These are phyloP conservation scores for Smutsia gigantea DNA, from an alignment of 2,797 vertebrate genomes.

Conservation along the genomic window DNA sequence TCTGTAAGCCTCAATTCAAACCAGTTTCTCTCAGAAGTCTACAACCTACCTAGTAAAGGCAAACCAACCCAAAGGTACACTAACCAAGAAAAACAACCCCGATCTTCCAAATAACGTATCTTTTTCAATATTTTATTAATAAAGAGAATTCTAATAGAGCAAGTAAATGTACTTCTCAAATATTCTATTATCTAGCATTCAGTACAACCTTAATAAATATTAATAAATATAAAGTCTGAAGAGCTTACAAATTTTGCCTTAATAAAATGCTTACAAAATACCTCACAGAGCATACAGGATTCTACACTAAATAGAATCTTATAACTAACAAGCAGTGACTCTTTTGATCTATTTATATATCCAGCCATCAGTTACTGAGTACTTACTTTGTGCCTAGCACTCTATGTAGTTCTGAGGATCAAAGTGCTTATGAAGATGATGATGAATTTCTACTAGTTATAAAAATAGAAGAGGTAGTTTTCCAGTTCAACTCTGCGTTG, in stretches of 20 bases:
- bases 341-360: constrained; percentile 21
- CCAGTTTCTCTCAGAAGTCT: neutral
- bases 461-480: constrained; percentile 27
- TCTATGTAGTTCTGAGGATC: neutral
- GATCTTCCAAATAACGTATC: neutral
- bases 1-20: neutral
- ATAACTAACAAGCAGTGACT: neutral
- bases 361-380: neutral
- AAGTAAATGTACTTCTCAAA: constrained; percentile 21
- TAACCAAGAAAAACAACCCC: neutral
- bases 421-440: neutral
- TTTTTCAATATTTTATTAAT: constrained; percentile 43
- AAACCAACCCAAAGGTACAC: neutral
- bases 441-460: constrained; percentile 31
- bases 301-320: constrained; percentile 33
- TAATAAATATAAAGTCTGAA: constrained; percentile 16
- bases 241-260: constrained; percentile 33
- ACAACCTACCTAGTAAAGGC: neutral
- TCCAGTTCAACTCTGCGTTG: neutral
- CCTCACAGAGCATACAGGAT: constrained; percentile 39
- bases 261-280: constrained; percentile 40
- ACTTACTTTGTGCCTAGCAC: constrained; percentile 1
- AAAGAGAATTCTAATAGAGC: constrained; percentile 14
- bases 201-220: neutral
- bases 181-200: constrained; percentile 25